Conservation (phyloP, 2,797 vertebrate genomes). For the Dendrocincla fuliginosa region DNA sequence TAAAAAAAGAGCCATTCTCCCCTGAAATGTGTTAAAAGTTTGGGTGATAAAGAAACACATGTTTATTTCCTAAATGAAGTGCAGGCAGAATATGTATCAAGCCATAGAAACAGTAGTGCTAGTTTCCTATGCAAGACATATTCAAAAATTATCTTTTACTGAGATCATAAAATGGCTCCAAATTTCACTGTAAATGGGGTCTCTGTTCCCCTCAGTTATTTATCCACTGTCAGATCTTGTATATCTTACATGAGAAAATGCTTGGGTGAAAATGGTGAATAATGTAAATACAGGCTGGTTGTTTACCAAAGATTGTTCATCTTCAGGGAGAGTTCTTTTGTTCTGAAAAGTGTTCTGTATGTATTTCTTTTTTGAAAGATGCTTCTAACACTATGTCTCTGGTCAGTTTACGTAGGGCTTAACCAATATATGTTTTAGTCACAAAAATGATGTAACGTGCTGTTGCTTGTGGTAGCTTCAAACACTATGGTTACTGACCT, state of each 20-base stretch:
- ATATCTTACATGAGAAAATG: slow-evolving; percentile 33
- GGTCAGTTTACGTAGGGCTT: not conserved
- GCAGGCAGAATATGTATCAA: slow-evolving; percentile 16
- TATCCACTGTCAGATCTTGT: slow-evolving; percentile 30
- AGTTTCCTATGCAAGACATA: slow-evolving; percentile 16
- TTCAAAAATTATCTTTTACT: slow-evolving; percentile 29
- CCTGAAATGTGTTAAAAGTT: slow-evolving; percentile 58
- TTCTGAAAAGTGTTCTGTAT: not conserved
- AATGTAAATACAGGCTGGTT: slow-evolving; percentile 17
- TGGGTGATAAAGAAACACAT: slow-evolving; percentile 46
- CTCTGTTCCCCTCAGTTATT: slow-evolving; percentile 32
- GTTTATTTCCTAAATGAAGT: slow-evolving; percentile 54
- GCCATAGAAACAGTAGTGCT: not conserved
- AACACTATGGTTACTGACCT: not conserved
- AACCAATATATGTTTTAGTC: not conserved
- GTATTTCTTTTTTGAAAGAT: not conserved
- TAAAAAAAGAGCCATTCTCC: slow-evolving; percentile 52
- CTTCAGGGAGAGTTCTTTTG: not conserved
- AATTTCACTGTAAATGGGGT: not conserved
- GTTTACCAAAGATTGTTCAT: slow-evolving; percentile 8
- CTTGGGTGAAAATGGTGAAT: slow-evolving; percentile 26
- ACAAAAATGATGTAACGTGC: not conserved
- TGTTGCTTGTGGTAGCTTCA: not conserved
- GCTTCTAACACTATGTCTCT: not conserved
- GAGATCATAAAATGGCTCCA: slow-evolving; percentile 16